Base-by-base conservation (phyloP, 2,113 vertebrate genomes). In the Stercorarius parasiticus region DNA sequence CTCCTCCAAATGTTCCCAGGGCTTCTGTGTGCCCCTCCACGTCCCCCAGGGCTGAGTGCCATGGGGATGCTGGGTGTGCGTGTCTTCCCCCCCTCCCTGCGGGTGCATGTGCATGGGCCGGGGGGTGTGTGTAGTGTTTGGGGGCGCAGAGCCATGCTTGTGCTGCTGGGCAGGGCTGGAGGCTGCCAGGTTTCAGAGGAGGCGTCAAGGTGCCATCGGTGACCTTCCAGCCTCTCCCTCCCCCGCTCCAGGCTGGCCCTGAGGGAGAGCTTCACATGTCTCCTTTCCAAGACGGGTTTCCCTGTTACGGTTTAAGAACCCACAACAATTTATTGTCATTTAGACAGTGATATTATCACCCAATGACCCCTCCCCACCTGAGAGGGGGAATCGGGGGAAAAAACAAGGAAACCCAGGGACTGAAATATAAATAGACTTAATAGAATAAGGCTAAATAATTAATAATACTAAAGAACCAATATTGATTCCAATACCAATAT, bases 51-150 rank as follows among this genome's bases (percentile, higher is more conserved):
- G 18, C 18, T 55, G 3, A 7, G 30, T 4, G 27, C 45, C 8
- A 5, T 1, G 20, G 40, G 16, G n/a, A n/a, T 49, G n/a, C 32
- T 18, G 55, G 26, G 16, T 0, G 2, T 11, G 3, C 3, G 0
- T 32, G 18, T 17, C 27, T 36, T 12, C 14, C 38, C 23, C 10
- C 45, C 5, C 8, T 11, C 15, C 30, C 5, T 3, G 6, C 2
- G 9, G 18, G 19, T 29, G 42, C 12, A 0, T 1, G 25, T 6
- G 49, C 20, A 2, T 3, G 40, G 42, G 1, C 9, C 4, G n/a
- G 50, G 5, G 10, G 25, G 42, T 5, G 10, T 29, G 66, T 3
- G 0, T 6, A 50, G 13, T 21, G 13, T 19, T 27, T 9, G 22
- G 76, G 62, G 14, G 62, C 6, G 64, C 36, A 3, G 53, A 6